Conservation (phyloP, 2,888 invertebrate genomes). For the Trichopoda pennipes region DNA sequence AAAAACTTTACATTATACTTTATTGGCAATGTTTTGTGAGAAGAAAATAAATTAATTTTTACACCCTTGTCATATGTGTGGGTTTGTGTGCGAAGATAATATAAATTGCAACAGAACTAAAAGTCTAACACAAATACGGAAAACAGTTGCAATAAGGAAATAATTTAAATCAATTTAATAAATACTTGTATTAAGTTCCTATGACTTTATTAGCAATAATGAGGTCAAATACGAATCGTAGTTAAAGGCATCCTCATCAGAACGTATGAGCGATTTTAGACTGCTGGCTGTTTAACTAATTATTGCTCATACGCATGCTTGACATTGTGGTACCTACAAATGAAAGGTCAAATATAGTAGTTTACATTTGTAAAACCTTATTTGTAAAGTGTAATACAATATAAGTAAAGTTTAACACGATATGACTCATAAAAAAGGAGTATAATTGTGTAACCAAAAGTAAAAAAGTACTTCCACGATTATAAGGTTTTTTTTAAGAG, state of each 20-base stretch:
- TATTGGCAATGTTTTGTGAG: conserved; percentile 8
- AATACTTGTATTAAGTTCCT: background rate
- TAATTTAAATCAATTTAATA: conserved; percentile 16
- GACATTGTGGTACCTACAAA: no score
- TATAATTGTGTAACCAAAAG: no score
- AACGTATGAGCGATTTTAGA: conserved; percentile 6
- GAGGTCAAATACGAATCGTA: background rate
- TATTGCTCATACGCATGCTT: conserved; percentile 1
- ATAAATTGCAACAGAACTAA: background rate
- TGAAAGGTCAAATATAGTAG: no score
- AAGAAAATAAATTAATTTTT: background rate
- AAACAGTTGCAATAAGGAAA: conserved; percentile 11
- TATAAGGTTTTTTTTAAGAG: no score
- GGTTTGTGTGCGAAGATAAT: background rate
- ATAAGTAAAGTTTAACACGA: no score
- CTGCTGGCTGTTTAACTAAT: background rate
- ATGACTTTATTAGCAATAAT: background rate
- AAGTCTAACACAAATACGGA: background rate
- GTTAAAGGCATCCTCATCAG: background rate
- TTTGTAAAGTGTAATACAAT: no score
- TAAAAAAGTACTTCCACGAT: no score
- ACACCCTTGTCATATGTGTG: background rate
- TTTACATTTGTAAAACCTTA: no score
- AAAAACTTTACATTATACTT: conserved; percentile 22
- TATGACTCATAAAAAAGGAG: no score